Evolutionary conservation across 2,113 vertebrate genomes (phyloP), one percentile per base, ranked within the genome.

Genomic region (Egretta garzetta): DNA sequence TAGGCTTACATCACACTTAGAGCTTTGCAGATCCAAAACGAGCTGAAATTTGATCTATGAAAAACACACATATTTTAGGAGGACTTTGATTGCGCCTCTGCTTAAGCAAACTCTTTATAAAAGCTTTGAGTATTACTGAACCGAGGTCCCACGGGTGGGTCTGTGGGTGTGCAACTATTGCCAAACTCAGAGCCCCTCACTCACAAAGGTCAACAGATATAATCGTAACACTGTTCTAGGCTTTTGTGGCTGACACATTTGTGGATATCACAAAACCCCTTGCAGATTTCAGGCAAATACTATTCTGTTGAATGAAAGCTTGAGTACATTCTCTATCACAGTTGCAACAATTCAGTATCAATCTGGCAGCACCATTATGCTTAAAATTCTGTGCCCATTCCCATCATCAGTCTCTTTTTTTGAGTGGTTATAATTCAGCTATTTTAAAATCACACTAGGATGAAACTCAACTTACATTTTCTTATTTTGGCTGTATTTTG

Each of bases 81-180:
- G 53, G 53, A 24, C 62, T 95, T 93, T 93, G 90, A 92, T 93
- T 33, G 14, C 27, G 20, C 15, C 37, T 75, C 43, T 77, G 33
- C 68, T 79, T 62, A 63, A 85, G 56, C 26, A 81, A 50, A 32
- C 19, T 67, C 50, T 49, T 77, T 81, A 39, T 37, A 39, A 22
- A 75, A 83, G 43, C 50, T 70, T 66, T 49, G 50, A 74, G 39
- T 33, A 13, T 28, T 22, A 3, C 41, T 35, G 66, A 52, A 41
- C 4, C 10, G 59, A 60, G 59, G 63, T 37, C 21, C 18, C 3
- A 1, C 0, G 2, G 47, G 16, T 18, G 27, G 16, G 27, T 60
- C 28, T 62, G 28, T 0, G 1, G 68, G 10, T 3, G 1, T 2
- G 15, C 1, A 3, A 63, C 6, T 4, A 7, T 2, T 23, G 58